phyloP scores from a whole-genome alignment of 2,888 invertebrate genomes.

The Amphipyra berbera region DNA sequence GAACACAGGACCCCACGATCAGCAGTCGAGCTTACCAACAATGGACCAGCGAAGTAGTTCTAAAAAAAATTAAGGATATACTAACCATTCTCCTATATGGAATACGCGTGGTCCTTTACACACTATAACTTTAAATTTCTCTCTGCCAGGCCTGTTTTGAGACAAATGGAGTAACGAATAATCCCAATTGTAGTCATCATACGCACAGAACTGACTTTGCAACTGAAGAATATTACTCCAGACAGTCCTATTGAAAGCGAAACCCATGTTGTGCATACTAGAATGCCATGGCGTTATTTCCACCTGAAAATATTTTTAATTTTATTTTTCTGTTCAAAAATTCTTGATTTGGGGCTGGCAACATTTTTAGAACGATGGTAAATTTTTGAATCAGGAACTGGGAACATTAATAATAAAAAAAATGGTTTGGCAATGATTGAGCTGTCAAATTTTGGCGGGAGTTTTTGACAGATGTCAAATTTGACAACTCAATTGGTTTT shows the following conservation, averaged over 20 bases:
- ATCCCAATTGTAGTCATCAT: constrained; percentile 99
- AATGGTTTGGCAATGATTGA: constrained; percentile 1
- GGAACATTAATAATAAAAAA: constrained; percentile 3
- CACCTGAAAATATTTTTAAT: constrained; percentile 90
- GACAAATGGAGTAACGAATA: constrained; percentile 98
- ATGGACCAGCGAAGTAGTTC: no score
- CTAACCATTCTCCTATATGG: constrained; percentile 99
- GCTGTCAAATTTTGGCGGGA: constrained; percentile 32
- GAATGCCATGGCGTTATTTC: constrained; percentile 98
- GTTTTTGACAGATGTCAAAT: constrained; percentile 18
- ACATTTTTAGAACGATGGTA: constrained; percentile 18
- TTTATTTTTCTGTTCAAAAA: background rate
- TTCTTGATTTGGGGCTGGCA: background rate
- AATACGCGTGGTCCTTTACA: constrained; percentile 98
- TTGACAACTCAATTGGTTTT: background rate
- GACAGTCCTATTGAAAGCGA: constrained; percentile 97
- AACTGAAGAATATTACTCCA: constrained; percentile 96
- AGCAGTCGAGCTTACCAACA: no score
- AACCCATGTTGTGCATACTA: constrained; percentile 99
- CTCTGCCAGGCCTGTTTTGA: constrained; percentile 93
- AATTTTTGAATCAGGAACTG: background rate
- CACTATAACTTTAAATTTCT: constrained; percentile 95
- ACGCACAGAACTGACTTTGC: constrained; percentile 96
- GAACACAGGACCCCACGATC: no score
- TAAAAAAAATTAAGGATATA: constrained; percentile 32